phyloP scores from a whole-genome alignment of 2,113 vertebrate genomes.

The Anguilla japonica region DNA sequence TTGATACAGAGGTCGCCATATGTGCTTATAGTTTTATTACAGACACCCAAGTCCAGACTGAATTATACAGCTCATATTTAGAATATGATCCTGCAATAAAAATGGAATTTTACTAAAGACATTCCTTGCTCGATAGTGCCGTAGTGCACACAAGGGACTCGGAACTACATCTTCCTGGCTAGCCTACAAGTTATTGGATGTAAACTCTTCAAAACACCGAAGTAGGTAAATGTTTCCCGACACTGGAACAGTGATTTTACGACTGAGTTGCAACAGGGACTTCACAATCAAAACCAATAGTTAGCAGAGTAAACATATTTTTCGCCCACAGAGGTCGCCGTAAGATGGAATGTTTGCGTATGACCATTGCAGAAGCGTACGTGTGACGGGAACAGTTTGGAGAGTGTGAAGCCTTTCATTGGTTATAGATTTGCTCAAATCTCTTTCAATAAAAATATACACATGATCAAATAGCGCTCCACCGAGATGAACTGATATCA shows the following conservation, averaged over 20 bases:
- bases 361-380: neutral
- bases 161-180: neutral
- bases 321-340: constrained; percentile 43
- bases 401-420: neutral
- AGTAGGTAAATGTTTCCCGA: neutral
- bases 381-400: neutral
- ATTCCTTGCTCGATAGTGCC: neutral
- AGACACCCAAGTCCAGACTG: neutral
- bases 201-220: neutral
- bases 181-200: too few relatives aligned
- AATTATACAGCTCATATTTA: neutral
- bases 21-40: neutral
- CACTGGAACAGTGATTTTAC: neutral
- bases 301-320: neutral
- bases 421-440: neutral
- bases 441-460: neutral
- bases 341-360: neutral
- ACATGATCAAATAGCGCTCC: neutral
- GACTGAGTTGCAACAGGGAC: neutral
- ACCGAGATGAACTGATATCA: neutral
- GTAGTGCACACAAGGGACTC: neutral
- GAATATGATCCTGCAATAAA: neutral
- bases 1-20: neutral
- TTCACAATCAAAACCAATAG: neutral
- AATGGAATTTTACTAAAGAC: neutral